Evolutionary conservation across 2,888 invertebrate genomes (phyloP), one percentile per base, ranked within the genome.

Genomic region (Junonia oenone): DNA sequence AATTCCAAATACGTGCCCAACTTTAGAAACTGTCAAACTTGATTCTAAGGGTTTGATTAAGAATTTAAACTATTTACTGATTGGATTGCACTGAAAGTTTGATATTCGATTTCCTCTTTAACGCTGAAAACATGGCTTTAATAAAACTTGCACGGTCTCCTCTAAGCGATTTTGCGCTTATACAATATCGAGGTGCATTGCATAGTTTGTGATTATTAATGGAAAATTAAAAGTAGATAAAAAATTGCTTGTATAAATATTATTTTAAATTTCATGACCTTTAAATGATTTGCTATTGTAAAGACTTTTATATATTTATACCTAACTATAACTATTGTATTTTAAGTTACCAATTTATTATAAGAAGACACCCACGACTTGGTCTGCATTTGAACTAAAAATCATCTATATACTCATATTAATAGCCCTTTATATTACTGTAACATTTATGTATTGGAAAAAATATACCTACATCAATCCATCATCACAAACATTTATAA

Each of bases 131-230:
- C 48, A 29, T 26, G 37, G 49, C 57, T 37, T 38, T 53, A 48
- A 50, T 48, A 35, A 51, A 53, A 57, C 52, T 57, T 37, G 49
- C 9, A 55, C 58, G 46, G 51, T 52, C 55, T 53, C 43, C 55
- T 53, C 51, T 56, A 54, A 56, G 37, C 40, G n/a, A 40, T 22
- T 31, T 43, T 13, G 22, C n/a, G 6, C n/a, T 22, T 22, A 43
- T 11, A 19, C 11, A n/a, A 13, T 11, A 43, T n/a, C 3, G 9
- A 22, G n/a, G 15, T 11, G 29, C 29, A 31, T 31, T 11, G 29
- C 29, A 31, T 31, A 31, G 2, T 9, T 11, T 31, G 29, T 31
- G 6, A 31, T 31, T 31, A 31, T 11, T 31, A 8, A 31, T 11
- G 11, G 8, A 31, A 8, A 31, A 31, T 31, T 31, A 31, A 31